Percentiles rank a stretch among this genome's conserved stretches.
phyloP scores from a whole-genome alignment of 2,797 vertebrate species.

The Brotula barbata region DNA sequence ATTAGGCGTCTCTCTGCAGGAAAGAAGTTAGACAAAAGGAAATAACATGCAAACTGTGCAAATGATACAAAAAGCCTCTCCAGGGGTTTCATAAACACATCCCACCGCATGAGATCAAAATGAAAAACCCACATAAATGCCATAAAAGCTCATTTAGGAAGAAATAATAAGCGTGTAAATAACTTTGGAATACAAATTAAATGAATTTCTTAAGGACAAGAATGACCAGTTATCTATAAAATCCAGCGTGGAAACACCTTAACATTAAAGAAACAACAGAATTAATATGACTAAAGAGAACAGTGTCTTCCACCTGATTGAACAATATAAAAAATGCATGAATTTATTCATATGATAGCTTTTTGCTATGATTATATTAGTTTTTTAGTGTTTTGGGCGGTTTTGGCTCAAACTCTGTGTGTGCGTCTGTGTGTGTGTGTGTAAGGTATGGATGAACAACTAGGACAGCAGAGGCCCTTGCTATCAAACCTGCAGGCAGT shows the following conservation, averaged over 20 bases:
- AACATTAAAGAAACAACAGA: too few species aligned
- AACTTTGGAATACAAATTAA: not conserved
- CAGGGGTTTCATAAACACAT: constrained; percentile 20
- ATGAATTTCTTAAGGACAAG: constrained; percentile 8
- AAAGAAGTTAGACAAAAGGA: constrained; percentile 14
- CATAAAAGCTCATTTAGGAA: constrained; percentile 27
- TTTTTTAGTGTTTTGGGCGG: too few species aligned
- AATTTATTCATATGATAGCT: too few species aligned
- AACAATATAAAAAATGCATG: too few species aligned
- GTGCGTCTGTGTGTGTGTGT: constrained; percentile 13
- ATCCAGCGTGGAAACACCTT: too few species aligned
- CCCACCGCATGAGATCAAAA: constrained; percentile 16
- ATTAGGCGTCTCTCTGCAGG: constrained; percentile 2
- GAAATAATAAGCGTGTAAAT: not conserved
- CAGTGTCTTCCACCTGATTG: too few species aligned
- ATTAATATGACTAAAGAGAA: too few species aligned
- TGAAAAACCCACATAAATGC: constrained; percentile 28
- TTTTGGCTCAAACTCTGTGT: not conserved
- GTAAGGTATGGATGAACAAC: constrained; percentile 51
- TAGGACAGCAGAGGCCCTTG: constrained; percentile 56
- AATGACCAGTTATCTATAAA: too few species aligned
- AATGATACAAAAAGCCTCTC: constrained; percentile 27
- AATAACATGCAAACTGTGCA: not conserved
- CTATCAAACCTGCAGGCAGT: constrained; percentile 56
- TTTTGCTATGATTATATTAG: not conserved